These are phyloP conservation scores for Cisticola juncidis DNA, from an alignment of 2,113 vertebrate genomes.

Conservation along the genomic window DNA sequence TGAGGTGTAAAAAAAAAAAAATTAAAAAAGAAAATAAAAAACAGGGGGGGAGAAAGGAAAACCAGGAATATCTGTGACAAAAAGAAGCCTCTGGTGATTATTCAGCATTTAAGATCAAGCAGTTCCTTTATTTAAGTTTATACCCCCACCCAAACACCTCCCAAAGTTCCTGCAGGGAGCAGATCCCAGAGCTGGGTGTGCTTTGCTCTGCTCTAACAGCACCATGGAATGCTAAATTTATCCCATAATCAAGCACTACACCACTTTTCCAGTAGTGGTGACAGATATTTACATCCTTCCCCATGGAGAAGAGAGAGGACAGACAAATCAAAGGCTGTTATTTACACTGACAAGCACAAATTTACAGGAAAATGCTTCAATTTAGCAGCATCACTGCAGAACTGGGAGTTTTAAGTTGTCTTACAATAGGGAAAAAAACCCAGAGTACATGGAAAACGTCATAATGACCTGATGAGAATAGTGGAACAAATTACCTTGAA, in stretches of 20 bases:
- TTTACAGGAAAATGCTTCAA: background rate
- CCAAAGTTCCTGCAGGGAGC: background rate
- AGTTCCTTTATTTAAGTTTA: background rate
- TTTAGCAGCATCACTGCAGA: background rate
- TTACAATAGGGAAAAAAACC: background rate
- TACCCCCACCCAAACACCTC: background rate
- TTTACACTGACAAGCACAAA: constrained; percentile 8
- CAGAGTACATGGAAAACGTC: background rate
- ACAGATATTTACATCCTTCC: background rate
- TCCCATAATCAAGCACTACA: background rate
- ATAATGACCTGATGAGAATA: background rate
- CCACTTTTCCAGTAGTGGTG: background rate
- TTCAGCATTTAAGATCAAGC: background rate
- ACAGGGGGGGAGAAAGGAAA: accelerated
- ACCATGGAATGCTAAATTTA: accelerated
- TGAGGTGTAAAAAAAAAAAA: background rate
- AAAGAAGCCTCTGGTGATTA: background rate
- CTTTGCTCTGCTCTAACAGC: background rate
- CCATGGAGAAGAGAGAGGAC: background rate
- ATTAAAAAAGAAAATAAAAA: accelerated
- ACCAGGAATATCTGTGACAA: background rate
- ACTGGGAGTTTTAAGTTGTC: background rate
- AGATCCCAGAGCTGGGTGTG: background rate
- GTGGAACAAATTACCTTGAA: constrained; percentile 31
- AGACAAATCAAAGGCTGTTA: constrained; percentile 16